These are phyloP conservation scores for Mastigias papua DNA, from an alignment of 30 jellyfish, hydroid and myxozoan species.

Conservation along the genomic window DNA sequence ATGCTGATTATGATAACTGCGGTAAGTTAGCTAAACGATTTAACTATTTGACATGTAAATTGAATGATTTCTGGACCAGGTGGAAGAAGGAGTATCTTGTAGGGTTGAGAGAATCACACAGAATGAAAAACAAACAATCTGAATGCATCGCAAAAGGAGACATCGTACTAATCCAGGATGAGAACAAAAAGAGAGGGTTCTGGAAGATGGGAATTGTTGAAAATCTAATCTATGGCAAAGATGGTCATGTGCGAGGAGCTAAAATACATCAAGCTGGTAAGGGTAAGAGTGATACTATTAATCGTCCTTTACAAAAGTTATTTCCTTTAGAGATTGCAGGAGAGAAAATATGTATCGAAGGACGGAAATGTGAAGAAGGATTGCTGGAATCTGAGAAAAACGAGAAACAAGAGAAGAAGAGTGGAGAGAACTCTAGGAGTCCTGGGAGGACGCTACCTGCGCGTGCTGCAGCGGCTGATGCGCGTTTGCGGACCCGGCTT, in stretches of 20 bases:
- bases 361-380: neutral
- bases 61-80: conserved; percentile 27
- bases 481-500: conserved; percentile 51
- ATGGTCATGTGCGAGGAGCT: conserved; percentile 63
- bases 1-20: neutral
- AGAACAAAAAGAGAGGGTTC: too few species aligned
- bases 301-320: conserved; percentile 32
- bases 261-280: conserved; percentile 28
- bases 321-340: conserved; percentile 58
- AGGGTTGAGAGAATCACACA: conserved; percentile 36
- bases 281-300: conserved; percentile 33
- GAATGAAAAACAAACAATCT: neutral
- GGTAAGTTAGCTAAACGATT: neutral
- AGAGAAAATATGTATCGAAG: too few species aligned
- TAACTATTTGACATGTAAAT: neutral
- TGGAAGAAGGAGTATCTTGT: too few species aligned
- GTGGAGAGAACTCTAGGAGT: neutral
- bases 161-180: too few species aligned
- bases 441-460: conserved; percentile 3
- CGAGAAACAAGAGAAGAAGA: neutral
- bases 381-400: neutral
- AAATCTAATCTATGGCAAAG: conserved; percentile 38
- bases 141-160: conserved; percentile 11
- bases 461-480: conserved; percentile 67
- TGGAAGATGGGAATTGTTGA: conserved; percentile 59